Base-by-base conservation (phyloP, 2,797 vertebrate species). In the Eulemur mongoz region DNA sequence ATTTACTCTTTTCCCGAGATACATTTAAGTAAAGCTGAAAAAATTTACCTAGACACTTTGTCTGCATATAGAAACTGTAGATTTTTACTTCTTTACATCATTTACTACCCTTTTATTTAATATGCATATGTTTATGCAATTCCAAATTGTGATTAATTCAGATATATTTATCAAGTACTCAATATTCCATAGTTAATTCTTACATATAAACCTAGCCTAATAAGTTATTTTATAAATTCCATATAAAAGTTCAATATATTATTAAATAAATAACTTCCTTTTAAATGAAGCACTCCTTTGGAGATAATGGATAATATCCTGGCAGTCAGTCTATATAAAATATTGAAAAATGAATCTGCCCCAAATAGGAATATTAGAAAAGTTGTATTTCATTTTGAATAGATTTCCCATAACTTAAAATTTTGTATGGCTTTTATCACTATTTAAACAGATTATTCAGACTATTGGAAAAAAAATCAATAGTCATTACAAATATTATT, bases 401-500 rank as follows among this genome's bases (percentile, higher is more conserved):
- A 83, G 54, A 82, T 92, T 91, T 94, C n/a, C 18, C 35, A 40
- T 84, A 72, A 80, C 72, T 95, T 91, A 92, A 86, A 95, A 91
- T 43, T 12, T 20, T n/a, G 0, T 63, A 14, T 45, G 32, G 4
- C 23, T 89, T 93, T 96, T 17, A 92, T 78, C 25, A 65, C 13
- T 84, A 73, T 65, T 91, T 87, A 91, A 94, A 93, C 32, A 78
- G 30, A 95, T 7, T 87, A 50, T 79, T 84, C 89, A 97, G 73
- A 76, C 93, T 93, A 89, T 91, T 97, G 43, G 35, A 73, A 87
- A 96, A 94, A 97, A 97, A 97, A 98, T 98, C 96, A 97, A 96
- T 98, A 95, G 65, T 59, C 93, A 96, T 98, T 98, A 97, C 97
- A 94, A 87, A 97, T 97, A 94, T 98, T 97, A 98, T 98, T 98